A percentile compares a stretch with the other conserved stretches of the same genome.
Conservation (phyloP, 1,140 invertebrate species). For the Trialeurodes vaporariorum region DNA sequence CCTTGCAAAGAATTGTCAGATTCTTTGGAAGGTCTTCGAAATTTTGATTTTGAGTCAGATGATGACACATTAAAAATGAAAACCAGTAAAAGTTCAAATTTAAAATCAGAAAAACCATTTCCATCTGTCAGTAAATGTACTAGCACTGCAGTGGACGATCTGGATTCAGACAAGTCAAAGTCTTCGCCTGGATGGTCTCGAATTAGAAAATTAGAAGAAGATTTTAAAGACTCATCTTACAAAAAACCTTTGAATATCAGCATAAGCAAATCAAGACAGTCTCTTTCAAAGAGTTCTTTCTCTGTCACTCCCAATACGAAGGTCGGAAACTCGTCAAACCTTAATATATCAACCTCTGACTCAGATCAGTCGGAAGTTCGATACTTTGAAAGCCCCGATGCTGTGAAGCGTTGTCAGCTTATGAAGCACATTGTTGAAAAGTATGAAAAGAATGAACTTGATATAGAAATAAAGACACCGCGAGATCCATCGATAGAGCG, state of each 20-base stretch:
- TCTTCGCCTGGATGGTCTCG: not conserved
- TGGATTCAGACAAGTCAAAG: not conserved
- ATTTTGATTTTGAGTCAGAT: not conserved
- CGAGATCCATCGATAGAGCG: not conserved
- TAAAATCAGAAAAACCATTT: not conserved
- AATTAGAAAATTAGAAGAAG: not conserved
- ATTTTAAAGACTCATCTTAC: not conserved
- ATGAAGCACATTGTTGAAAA: not conserved
- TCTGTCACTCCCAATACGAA: not conserved
- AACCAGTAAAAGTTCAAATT: not conserved
- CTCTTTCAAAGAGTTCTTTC: not conserved
- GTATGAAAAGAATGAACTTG: not conserved
- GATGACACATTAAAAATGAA: not conserved
- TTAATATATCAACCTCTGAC: not conserved
- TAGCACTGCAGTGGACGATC: too few relatives aligned
- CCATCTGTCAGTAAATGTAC: too few relatives aligned
- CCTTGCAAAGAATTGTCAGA: not conserved
- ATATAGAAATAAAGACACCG: not conserved
- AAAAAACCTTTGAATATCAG: not conserved
- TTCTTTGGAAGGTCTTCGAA: not conserved
- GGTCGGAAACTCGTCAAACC: not conserved
- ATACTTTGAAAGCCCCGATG: not conserved
- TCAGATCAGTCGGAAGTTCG: not conserved
- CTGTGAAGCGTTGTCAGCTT: not conserved
- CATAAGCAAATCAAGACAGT: not conserved